Conservation (phyloP, 2,113 vertebrate species). For the Plestiodon gilberti region DNA sequence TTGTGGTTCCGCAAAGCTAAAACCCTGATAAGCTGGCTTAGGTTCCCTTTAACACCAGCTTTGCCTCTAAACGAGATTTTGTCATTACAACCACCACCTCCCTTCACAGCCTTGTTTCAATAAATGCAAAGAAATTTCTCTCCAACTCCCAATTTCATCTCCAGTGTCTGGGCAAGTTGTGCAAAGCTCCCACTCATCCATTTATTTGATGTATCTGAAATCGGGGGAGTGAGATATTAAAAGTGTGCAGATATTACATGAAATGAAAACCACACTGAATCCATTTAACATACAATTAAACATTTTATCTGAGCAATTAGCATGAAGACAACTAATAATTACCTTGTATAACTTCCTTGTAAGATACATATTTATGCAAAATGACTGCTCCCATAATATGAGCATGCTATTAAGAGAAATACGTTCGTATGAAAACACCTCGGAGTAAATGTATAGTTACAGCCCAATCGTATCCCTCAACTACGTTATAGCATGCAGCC, state of each 20-base stretch:
- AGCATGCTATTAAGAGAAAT: background rate
- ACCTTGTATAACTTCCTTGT: background rate
- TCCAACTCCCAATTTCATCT: background rate
- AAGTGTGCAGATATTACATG: background rate
- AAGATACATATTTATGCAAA: background rate
- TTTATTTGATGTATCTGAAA: background rate
- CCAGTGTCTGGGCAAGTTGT: background rate
- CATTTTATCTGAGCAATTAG: constrained; percentile 20
- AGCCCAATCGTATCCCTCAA: too few relatives aligned
- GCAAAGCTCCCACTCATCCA: background rate
- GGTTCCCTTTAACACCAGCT: background rate
- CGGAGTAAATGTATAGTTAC: background rate
- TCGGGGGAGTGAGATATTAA: background rate
- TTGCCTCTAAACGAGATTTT: background rate
- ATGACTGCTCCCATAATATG: constrained; percentile 11
- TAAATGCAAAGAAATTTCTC: background rate
- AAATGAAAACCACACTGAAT: constrained; percentile 2
- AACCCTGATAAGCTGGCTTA: background rate
- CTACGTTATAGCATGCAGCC: too few relatives aligned
- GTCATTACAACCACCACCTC: background rate
- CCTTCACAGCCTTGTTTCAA: background rate
- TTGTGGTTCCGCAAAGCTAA: too few relatives aligned
- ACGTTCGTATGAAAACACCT: background rate
- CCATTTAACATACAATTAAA: constrained; percentile 3
- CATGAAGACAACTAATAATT: constrained; percentile 1